Conservation (phyloP, 2,888 invertebrate genomes). For the Crematogaster levior region DNA sequence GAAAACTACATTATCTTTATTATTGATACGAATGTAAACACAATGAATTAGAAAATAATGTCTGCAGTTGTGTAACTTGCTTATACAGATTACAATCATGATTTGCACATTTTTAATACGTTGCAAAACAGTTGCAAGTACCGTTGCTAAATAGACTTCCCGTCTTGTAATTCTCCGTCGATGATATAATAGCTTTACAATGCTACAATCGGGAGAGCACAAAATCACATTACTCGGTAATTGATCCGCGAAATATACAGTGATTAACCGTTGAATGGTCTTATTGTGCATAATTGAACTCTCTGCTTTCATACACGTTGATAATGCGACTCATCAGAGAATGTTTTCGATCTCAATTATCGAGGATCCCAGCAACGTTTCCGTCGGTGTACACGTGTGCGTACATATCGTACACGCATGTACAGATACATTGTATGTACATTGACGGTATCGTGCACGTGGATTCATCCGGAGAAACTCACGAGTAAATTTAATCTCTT, state of each 20-base stretch:
- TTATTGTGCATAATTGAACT: conserved; percentile 59
- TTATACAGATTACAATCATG: not conserved
- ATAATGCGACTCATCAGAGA: conserved; percentile 61
- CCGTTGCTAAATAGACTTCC: not conserved
- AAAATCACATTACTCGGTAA: not conserved
- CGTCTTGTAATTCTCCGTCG: not conserved
- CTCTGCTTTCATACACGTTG: conserved; percentile 21
- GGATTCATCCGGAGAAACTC: conserved; percentile 43
- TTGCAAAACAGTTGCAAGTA: not conserved
- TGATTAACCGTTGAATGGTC: conserved; percentile 35
- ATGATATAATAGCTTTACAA: conserved; percentile 13
- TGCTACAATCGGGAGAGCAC: not conserved
- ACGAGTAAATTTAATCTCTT: conserved; percentile 47
- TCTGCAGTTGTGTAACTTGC: not conserved
- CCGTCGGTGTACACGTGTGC: conserved; percentile 19
- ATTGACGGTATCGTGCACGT: conserved; percentile 14
- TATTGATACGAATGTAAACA: not conserved
- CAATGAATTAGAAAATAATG: not conserved
- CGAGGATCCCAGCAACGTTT: conserved; percentile 54
- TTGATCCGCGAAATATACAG: not conserved
- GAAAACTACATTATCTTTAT: not conserved
- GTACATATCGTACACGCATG: not conserved
- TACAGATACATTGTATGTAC: not conserved
- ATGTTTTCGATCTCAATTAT: conserved; percentile 68
- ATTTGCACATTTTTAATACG: not conserved